Base-by-base conservation (phyloP, 2,113 vertebrate genomes). In the Bucco capensis region DNA sequence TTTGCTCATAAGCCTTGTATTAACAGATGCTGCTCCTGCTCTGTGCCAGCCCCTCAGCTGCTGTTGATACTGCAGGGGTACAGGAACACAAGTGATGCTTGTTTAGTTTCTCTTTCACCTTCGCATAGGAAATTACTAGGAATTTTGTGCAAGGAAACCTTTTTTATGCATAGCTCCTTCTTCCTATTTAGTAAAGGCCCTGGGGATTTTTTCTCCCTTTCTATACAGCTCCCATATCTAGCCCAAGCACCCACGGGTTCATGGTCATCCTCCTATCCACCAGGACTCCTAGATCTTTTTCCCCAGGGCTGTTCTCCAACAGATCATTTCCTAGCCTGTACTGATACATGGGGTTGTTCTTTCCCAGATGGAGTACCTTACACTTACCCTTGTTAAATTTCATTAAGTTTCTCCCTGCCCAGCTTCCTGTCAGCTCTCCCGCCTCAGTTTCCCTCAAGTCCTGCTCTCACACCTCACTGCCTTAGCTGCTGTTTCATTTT, bases 51-150 rank as follows among this genome's bases (percentile, higher is more conserved):
- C 42, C 37, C 37, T 19, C n/a, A 14, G 77, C 71, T 2, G 0
- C 47, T 42, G 33, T 31, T 1, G 0, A 14, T 24, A 28, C 30
- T 4, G 2, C 4, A 4, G 21, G 6, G 1, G 22, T 4, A 15
- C 73, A 17, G 21, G 13, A 3, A 14, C 13, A n/a, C 22, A 10
- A 1, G 3, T 4, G 24, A 19, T 40, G 37, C n/a, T 51, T 25
- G 5, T 44, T 33, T 28, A 21, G 33, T 28, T 57, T 64, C 16
- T 8, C 12, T 31, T 38, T 70, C 42, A 37, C 30, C 56, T 53
- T 73, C 30, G 37, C 23, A 22, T 11, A n/a, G 38, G 56, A 58
- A 70, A 64, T 30, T 18, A 22, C 23, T 5, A 42, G 8, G 30
- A 50, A 35, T 51, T 67, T 72, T 15, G 28, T 11, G 8, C 71